Conservation (phyloP, 2,888 invertebrate genomes). For the Zygothrica quintamaculata region DNA sequence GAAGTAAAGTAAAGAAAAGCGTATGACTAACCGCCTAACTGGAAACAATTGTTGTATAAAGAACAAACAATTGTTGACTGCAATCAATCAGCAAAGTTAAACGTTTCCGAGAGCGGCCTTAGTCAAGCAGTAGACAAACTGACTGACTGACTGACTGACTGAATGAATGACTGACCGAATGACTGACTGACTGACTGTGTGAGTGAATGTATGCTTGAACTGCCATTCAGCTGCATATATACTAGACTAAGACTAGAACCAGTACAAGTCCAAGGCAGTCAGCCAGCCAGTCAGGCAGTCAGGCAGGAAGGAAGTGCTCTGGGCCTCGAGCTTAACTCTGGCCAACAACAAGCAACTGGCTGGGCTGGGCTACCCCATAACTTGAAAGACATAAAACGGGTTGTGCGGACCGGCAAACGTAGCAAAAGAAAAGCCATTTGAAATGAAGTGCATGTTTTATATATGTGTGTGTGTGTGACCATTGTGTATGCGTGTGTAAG, state of each 20-base stretch:
- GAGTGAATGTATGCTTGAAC: no score
- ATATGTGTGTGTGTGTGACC: slow-evolving; percentile 39
- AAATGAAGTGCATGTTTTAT: slow-evolving; percentile 77
- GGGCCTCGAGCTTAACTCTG: slow-evolving; percentile 43
- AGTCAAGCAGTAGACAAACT: slow-evolving; percentile 14
- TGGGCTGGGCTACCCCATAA: slow-evolving; percentile 50
- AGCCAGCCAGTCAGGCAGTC: no score
- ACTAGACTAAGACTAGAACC: not conserved
- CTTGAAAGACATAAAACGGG: slow-evolving; percentile 69
- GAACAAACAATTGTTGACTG: slow-evolving; percentile 81
- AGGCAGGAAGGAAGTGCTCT: slow-evolving; percentile 72
- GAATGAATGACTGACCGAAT: slow-evolving; percentile 22
- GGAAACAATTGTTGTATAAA: slow-evolving; percentile 76
- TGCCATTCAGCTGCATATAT: no score
- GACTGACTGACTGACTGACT: not conserved
- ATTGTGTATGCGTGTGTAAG: no score
- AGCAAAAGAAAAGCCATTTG: slow-evolving; percentile 60
- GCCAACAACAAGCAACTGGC: slow-evolving; percentile 22
- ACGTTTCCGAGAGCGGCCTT: slow-evolving; percentile 63
- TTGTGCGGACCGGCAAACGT: slow-evolving; percentile 27
- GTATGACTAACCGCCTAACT: slow-evolving; percentile 62
- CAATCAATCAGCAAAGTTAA: slow-evolving; percentile 80
- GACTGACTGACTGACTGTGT: no score
- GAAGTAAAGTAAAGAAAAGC: slow-evolving; percentile 24
- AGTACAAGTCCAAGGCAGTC: no score